Evolutionary conservation across 2,888 invertebrate genomes (phyloP).

Genomic region (Caenorhabditis sulstoni): DNA sequence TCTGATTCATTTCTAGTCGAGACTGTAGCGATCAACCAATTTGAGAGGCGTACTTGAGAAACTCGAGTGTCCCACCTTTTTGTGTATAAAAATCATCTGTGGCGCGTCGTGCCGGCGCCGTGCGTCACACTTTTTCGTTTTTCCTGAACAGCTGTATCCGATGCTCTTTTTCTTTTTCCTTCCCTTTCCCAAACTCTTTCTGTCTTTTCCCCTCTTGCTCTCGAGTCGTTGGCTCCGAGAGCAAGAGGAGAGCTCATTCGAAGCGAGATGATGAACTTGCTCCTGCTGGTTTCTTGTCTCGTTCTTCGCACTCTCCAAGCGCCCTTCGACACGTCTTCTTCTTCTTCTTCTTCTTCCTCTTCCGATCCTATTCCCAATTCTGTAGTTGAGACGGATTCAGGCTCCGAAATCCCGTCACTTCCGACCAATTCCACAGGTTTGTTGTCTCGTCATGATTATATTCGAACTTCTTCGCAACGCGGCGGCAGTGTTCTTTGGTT

Average conservation of each 20-base stretch:
- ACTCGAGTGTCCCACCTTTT: no score
- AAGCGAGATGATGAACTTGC: background rate
- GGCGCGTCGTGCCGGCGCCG: no score
- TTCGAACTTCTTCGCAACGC: conserved; percentile 6
- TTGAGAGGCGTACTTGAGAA: no score
- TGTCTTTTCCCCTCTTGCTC: background rate
- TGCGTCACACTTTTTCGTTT: no score
- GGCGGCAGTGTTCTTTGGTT: conserved; percentile 21
- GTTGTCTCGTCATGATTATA: background rate
- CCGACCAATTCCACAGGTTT: no score
- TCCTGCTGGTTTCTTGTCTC: background rate
- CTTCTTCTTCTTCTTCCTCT: conserved; percentile 3
- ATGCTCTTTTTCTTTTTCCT: conserved; percentile 1
- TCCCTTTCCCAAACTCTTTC: background rate
- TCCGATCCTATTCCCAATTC: background rate
- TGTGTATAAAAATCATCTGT: no score
- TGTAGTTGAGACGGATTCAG: conserved; percentile 11
- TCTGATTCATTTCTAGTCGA: no score
- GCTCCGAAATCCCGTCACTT: background rate
- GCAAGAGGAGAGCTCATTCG: conserved; percentile 7
- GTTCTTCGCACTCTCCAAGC: conserved; percentile 8
- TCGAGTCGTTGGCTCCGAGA: background rate
- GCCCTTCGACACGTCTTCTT: conserved; percentile 30
- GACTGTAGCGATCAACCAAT: no score
- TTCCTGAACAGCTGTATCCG: no score